Evolutionary conservation across 53 echinoderm and acorn worm genomes (phyloP).

Genomic region (Henricia sp.): DNA sequence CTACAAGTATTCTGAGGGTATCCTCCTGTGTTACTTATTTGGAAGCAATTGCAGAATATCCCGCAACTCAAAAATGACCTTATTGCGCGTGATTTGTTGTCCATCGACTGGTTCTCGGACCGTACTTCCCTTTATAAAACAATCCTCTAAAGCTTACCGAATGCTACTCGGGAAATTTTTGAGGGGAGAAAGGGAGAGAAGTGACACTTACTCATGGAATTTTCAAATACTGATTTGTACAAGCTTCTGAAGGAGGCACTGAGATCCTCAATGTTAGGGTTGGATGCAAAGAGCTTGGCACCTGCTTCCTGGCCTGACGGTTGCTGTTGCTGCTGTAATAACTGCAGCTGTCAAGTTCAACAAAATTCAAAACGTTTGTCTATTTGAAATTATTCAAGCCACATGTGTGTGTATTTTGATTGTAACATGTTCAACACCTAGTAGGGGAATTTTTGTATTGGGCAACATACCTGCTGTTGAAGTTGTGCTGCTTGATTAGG

Average conservation of each 20-base stretch:
- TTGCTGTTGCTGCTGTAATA: slow-evolving; percentile 31
- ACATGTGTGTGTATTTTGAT: no score
- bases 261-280: slow-evolving; percentile 95
- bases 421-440: no score
- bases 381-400: background rate
- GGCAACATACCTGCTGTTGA: slow-evolving; percentile 45
- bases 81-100: no score
- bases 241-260: slow-evolving; percentile 99
- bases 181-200: background rate
- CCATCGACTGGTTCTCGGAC: no score
- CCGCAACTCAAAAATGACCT: no score
- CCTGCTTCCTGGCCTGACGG: slow-evolving; percentile 53
- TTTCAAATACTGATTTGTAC: slow-evolving; percentile 99
- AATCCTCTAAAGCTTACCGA: no score
- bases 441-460: background rate
- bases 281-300: slow-evolving; percentile 88
- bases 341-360: slow-evolving; percentile 18
- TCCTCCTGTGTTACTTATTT: no score
- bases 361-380: background rate
- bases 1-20: no score
- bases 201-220: slow-evolving; percentile 80
- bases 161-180: background rate
- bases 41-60: no score
- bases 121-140: no score
- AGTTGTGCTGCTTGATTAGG: slow-evolving; percentile 56